These are phyloP conservation scores for Sitta europaea DNA, from an alignment of 2,113 vertebrate species.

Conservation along the genomic window DNA sequence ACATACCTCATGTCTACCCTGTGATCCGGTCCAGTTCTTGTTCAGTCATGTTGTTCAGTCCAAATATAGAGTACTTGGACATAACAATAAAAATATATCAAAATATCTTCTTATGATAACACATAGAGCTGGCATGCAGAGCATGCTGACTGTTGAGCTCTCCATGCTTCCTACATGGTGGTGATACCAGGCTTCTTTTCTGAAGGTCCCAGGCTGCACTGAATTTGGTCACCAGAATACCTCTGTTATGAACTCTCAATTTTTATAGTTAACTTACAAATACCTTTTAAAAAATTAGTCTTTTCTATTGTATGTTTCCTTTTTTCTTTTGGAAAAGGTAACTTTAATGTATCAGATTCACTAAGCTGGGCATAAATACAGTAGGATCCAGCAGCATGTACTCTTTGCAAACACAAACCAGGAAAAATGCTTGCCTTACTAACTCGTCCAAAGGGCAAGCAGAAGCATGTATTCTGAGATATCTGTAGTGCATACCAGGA, in stretches of 20 bases:
- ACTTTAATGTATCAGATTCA: background rate
- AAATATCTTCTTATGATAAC: background rate
- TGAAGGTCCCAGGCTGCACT: background rate
- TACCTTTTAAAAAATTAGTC: accelerated
- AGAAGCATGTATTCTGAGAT: background rate
- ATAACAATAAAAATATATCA: background rate
- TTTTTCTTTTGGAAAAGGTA: background rate
- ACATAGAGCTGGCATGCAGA: background rate
- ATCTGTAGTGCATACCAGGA: background rate
- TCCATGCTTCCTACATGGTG: accelerated
- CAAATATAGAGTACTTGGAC: background rate
- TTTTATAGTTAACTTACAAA: background rate
- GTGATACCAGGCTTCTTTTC: background rate
- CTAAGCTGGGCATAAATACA: background rate
- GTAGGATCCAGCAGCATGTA: background rate
- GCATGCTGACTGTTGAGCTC: background rate
- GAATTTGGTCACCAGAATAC: background rate
- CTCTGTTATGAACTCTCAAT: background rate
- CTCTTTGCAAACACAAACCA: background rate
- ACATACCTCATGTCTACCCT: background rate
- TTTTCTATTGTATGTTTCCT: background rate
- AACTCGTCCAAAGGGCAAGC: background rate
- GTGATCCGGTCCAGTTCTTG: background rate
- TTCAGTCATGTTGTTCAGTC: background rate
- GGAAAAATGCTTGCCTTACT: background rate